phyloP scores from a whole-genome alignment of 2,888 invertebrate species.

The Rotaria socialis region DNA sequence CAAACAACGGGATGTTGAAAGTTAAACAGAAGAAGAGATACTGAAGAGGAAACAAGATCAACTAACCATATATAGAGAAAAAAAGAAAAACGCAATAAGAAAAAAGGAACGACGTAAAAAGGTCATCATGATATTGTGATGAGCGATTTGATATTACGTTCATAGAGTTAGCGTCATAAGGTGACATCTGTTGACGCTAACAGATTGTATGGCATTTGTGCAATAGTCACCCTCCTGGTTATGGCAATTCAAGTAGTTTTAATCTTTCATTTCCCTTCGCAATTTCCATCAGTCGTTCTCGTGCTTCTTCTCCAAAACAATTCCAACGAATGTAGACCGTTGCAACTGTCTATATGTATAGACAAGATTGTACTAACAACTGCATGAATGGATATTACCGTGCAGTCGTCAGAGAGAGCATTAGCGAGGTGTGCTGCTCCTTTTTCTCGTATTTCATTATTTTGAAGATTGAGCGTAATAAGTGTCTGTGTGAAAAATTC shows the following conservation, averaged over 20 bases:
- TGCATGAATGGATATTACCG: not conserved
- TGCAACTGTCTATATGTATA: not conserved
- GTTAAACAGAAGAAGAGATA: too few species aligned
- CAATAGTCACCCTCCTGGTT: too few species aligned
- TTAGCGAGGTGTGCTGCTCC: not conserved
- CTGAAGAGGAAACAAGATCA: too few species aligned
- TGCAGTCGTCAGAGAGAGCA: not conserved
- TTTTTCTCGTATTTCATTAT: not conserved
- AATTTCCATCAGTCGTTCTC: not conserved
- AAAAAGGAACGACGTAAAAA: too few species aligned
- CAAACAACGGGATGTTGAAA: too few species aligned
- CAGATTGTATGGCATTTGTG: too few species aligned
- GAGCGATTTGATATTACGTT: too few species aligned
- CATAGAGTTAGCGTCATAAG: too few species aligned
- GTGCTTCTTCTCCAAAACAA: not conserved
- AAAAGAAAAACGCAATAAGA: too few species aligned
- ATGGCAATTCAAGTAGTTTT: not conserved
- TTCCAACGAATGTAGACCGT: slow-evolving; percentile 20
- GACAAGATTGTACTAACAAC: not conserved
- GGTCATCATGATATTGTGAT: too few species aligned
- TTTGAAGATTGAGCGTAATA: not conserved
- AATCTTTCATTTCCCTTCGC: not conserved
- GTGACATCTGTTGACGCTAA: too few species aligned
- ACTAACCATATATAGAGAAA: too few species aligned
- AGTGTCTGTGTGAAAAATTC: not conserved